phyloP scores from a whole-genome alignment of 1,140 invertebrate species.

The Orchestia grillus region DNA sequence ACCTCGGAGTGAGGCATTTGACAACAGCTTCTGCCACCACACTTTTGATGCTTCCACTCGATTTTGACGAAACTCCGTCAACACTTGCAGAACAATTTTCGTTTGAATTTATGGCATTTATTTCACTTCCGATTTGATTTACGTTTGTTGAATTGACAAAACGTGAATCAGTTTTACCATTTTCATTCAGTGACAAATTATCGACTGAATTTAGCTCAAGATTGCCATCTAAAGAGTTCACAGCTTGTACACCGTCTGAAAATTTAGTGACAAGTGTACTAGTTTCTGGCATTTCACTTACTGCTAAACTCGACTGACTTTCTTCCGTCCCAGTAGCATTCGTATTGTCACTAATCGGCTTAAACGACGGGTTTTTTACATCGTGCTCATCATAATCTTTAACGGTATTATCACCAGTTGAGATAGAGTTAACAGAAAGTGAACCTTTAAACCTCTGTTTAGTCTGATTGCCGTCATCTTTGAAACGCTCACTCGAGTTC shows the following conservation, averaged over 20 bases:
- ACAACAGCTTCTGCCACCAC: slow-evolving; percentile 12
- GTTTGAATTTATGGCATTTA: neutral
- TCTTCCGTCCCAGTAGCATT: neutral
- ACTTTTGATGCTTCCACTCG: neutral
- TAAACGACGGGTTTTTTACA: neutral
- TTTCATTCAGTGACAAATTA: neutral
- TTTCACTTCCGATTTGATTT: neutral
- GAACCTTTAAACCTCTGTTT: neutral
- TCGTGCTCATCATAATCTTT: neutral
- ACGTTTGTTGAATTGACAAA: neutral
- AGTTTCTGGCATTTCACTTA: neutral
- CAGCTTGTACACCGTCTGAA: neutral
- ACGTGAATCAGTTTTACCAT: neutral
- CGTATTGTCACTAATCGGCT: neutral
- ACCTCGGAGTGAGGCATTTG: slow-evolving; percentile 9
- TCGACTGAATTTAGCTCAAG: neutral
- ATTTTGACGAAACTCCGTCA: neutral
- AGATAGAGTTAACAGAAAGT: neutral
- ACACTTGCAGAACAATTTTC: neutral
- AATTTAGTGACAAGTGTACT: neutral
- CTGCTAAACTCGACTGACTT: neutral
- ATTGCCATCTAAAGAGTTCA: neutral
- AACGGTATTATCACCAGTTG: neutral
- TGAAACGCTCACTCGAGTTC: neutral
- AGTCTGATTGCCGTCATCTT: neutral